Evolutionary conservation across 2,888 invertebrate species (phyloP).

Genomic region (Sceliomorpha sp.): DNA sequence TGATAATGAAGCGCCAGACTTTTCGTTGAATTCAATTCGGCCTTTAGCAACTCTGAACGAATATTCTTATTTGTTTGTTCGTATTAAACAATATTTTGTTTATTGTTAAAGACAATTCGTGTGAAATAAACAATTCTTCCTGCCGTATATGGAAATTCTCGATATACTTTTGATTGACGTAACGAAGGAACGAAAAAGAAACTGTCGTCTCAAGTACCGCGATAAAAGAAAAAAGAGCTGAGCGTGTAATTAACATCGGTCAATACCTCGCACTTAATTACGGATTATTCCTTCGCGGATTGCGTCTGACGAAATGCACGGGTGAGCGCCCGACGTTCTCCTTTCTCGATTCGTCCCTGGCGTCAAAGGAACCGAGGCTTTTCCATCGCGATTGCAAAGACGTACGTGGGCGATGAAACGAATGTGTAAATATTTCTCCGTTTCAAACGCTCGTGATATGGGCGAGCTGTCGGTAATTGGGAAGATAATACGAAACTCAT

Average conservation of each 20-base stretch:
- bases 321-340: slow-evolving; percentile 34
- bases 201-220: neutral
- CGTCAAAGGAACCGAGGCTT: slow-evolving; percentile 46
- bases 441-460: slow-evolving; percentile 32
- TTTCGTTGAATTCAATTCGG: too few relatives aligned
- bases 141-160: too few relatives aligned
- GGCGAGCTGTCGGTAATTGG: slow-evolving; percentile 10
- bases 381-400: slow-evolving; percentile 39
- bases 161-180: neutral
- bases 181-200: neutral
- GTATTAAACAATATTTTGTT: too few relatives aligned
- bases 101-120: too few relatives aligned
- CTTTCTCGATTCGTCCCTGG: slow-evolving; percentile 52
- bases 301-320: slow-evolving; percentile 29
- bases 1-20: too few relatives aligned
- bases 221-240: neutral
- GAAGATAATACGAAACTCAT: too few relatives aligned
- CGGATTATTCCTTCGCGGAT: slow-evolving; percentile 32
- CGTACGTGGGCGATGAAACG: slow-evolving; percentile 33
- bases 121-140: too few relatives aligned
- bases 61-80: too few relatives aligned
- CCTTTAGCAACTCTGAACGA: too few relatives aligned
- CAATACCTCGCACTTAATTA: slow-evolving; percentile 26
- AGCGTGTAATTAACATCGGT: slow-evolving; percentile 9
- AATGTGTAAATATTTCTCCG: slow-evolving; percentile 43